Evolutionary conservation across 2,888 invertebrate genomes (phyloP).

Genomic region (Conops quadrifasciatus): DNA sequence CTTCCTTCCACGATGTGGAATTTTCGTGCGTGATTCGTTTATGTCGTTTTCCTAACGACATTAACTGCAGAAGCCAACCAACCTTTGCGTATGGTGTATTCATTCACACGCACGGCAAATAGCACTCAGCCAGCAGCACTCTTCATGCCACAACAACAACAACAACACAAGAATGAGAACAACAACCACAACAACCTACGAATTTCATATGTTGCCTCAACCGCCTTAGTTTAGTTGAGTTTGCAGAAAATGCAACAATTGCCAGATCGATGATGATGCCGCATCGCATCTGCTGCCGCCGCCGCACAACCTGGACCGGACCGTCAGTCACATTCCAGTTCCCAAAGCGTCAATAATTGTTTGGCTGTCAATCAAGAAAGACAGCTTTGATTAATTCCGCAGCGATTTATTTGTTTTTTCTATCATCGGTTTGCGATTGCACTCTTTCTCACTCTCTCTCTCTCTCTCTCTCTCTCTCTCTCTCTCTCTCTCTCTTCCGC

Average conservation of each 20-base stretch:
- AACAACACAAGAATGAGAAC: not conserved
- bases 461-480: too few species aligned
- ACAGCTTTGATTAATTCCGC: constrained; percentile 20
- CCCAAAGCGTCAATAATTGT: constrained; percentile 32
- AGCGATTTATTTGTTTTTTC: not conserved
- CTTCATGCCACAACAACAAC: too few species aligned
- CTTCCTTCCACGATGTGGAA: too few species aligned
- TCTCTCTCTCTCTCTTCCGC: too few species aligned
- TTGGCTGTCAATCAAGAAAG: constrained; percentile 17
- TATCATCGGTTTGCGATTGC: not conserved
- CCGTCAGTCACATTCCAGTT: constrained; percentile 10
- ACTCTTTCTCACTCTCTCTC: too few species aligned
- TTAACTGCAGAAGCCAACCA: too few species aligned
- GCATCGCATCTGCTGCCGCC: constrained; percentile 1
- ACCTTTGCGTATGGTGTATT: too few species aligned
- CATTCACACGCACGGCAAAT: too few species aligned
- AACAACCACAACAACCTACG: too few species aligned
- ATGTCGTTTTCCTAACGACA: too few species aligned
- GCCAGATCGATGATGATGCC: not conserved
- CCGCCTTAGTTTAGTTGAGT: not conserved
- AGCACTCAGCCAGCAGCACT: not conserved
- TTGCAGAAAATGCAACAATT: constrained; percentile 5
- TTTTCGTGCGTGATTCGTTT: too few species aligned
- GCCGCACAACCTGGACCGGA: constrained; percentile 8
- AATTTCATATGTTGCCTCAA: too few species aligned